Base-by-base conservation (phyloP, 2,888 invertebrate genomes). In the Diachrysia chrysitis region DNA sequence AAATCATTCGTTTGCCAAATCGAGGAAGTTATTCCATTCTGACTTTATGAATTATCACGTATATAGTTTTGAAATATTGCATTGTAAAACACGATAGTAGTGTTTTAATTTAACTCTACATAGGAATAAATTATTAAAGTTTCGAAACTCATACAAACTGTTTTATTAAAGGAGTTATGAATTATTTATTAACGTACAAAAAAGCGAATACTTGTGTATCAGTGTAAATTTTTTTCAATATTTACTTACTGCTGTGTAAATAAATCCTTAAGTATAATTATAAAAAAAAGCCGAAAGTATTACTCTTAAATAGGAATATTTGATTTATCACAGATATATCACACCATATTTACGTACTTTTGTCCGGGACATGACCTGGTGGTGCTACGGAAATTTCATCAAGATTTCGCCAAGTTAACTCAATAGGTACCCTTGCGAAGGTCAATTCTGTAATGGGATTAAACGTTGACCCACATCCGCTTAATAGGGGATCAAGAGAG, bases 391-490 rank as follows among this genome's bases (percentile, higher is more conserved):
- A 66, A 78, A 71, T 82, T 78, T 80, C 78, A 83, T 83, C 76
- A 83, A 80, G 82, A 81, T 82, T 81, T 76, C 57, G 80, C 69
- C 71, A 78, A 82, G 74, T 80, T 82, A 75, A 82, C 78, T 79
- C 74, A 77, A 83, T 83, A 78, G 79, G 76, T 78, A 78, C 71
- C 73, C 71, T 74, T 73, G 55, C 56, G 65, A 78, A 78, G 83
- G 86, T 87, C 86, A 83, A 66, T 78, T 66, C 80, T 79, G 83
- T 81, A 87, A 87, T 87, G 85, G 85, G 86, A 87, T 87, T 87
- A 87, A 85, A 86, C 84, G 83, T 78, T 83, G 87, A 87, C 87
- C 87, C 87, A 87, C 85, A 87, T 87, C 79, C 76, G 29, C 63
- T 81, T 82, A 83, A 81, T 82, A 78, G 74, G 75, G 71, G 78